Conservation (phyloP, 2,888 invertebrate species). For the Oegoconia quadripuncta region DNA sequence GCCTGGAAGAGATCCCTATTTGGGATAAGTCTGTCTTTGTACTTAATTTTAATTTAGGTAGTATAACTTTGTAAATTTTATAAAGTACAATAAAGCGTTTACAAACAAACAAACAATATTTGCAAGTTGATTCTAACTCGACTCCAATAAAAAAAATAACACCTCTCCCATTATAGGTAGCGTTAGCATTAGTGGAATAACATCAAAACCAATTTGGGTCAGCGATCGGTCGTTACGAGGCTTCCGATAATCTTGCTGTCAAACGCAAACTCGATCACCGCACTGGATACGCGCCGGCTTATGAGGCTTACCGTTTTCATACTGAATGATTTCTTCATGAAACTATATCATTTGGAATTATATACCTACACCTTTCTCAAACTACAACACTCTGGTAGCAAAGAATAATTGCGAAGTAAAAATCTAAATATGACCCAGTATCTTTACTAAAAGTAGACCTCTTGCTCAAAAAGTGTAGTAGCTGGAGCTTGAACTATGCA, state of each 20-base stretch:
- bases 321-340: neutral
- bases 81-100: too few relatives aligned
- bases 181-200: conserved; percentile 14
- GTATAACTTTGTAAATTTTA: too few relatives aligned
- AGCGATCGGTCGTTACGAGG: conserved; percentile 47
- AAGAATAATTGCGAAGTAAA: neutral
- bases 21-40: too few relatives aligned
- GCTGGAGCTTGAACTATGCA: too few relatives aligned
- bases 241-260: conserved; percentile 64
- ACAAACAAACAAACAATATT: too few relatives aligned
- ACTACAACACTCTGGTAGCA: too few relatives aligned
- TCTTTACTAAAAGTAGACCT: too few relatives aligned
- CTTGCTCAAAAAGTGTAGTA: too few relatives aligned
- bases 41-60: too few relatives aligned
- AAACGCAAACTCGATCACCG: conserved; percentile 49
- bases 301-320: conserved; percentile 24
- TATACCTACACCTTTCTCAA: too few relatives aligned
- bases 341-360: neutral
- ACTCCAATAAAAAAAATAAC: neutral
- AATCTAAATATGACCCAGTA: neutral
- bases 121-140: neutral
- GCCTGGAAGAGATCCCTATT: too few relatives aligned
- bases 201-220: conserved; percentile 20
- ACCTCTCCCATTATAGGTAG: conserved; percentile 1
- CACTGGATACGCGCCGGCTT: conserved; percentile 33